Evolutionary conservation across 64 coral and sea anemone genomes (phyloP).

Genomic region (Montipora cactus): DNA sequence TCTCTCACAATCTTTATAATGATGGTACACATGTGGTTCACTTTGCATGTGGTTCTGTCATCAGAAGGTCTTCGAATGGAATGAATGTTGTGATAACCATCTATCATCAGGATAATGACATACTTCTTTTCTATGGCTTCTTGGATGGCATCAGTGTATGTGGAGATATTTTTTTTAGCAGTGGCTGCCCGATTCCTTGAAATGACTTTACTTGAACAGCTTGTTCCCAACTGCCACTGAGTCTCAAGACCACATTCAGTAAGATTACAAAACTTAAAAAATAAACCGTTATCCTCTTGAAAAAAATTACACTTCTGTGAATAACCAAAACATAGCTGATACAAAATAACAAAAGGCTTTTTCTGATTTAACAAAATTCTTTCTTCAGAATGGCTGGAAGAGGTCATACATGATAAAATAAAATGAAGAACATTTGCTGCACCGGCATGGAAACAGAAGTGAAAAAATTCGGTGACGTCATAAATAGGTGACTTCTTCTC

Average conservation of each 20-base stretch:
- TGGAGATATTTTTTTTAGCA: not conserved
- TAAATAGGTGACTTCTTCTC: not conserved
- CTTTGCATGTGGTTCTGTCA: not conserved
- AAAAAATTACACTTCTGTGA: not conserved
- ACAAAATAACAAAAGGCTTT: constrained; percentile 1
- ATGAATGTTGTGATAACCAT: constrained; percentile 7
- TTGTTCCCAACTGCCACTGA: not conserved
- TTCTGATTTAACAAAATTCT: constrained; percentile 3
- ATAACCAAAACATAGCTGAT: constrained; percentile 45
- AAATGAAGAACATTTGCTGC: constrained; percentile 55
- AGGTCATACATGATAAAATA: constrained; percentile 16
- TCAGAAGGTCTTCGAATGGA: constrained; percentile 6
- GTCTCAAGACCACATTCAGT: not conserved
- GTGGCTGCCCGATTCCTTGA: not conserved
- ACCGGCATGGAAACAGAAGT: not conserved
- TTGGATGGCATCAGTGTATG: not conserved
- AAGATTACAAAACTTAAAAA: not conserved
- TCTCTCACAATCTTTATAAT: constrained; percentile 47
- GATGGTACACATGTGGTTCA: constrained; percentile 42
- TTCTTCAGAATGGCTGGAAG: constrained; percentile 17
- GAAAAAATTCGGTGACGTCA: not conserved
- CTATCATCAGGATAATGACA: not conserved
- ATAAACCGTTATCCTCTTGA: not conserved
- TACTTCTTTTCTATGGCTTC: not conserved
- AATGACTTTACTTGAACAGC: constrained; percentile 10